Conservation (phyloP, 2,113 vertebrate genomes). For the Ceuthmochares aereus region DNA sequence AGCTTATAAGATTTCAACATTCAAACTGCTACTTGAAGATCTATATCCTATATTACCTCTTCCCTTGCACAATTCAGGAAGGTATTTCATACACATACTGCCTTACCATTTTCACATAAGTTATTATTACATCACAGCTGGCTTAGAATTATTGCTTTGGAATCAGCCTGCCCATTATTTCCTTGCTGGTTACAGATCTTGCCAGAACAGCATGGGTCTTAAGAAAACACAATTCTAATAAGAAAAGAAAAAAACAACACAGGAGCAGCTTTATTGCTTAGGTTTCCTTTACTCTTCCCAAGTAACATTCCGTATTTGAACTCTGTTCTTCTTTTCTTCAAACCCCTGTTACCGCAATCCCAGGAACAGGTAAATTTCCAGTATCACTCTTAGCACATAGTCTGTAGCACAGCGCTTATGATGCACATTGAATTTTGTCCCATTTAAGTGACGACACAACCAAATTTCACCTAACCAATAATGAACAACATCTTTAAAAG, state of each 20-base stretch:
- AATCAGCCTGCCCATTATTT: not conserved
- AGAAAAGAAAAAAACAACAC: too few species aligned
- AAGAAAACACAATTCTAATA: not conserved
- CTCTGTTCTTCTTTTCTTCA: not conserved
- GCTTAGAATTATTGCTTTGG: not conserved
- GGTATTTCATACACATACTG: not conserved
- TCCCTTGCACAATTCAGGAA: not conserved
- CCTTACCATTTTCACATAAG: not conserved
- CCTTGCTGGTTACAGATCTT: not conserved
- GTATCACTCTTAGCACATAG: too few species aligned
- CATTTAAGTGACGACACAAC: not conserved
- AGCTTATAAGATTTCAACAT: not conserved
- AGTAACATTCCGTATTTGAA: not conserved
- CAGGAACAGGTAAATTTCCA: not conserved
- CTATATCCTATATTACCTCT: accelerated
- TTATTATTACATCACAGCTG: not conserved
- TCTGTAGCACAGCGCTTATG: not conserved
- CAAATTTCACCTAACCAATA: not conserved
- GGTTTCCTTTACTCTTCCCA: not conserved
- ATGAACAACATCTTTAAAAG: not conserved
- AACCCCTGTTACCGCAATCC: not conserved
- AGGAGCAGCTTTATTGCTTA: not conserved
- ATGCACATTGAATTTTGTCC: not conserved
- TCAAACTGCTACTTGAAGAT: not conserved
- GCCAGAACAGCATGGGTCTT: not conserved